A percentile compares a stretch with the other conserved stretches of the same genome.
Conservation (phyloP, 2,797 vertebrate genomes). For the Eospalax fontanierii region DNA sequence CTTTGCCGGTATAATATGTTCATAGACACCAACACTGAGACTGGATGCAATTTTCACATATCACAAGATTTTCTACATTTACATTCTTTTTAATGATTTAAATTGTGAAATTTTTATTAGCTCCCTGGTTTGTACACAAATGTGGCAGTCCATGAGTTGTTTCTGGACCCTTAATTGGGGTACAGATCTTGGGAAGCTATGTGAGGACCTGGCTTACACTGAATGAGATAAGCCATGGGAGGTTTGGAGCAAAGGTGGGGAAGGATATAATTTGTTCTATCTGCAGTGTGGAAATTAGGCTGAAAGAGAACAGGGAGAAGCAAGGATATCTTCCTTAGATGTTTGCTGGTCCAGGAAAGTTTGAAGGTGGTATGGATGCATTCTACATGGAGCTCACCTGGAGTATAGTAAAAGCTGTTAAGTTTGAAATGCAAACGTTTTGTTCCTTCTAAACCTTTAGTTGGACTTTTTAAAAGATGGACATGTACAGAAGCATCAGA, state of each 20-base stretch:
- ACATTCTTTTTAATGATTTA: neutral
- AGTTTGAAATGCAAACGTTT: neutral
- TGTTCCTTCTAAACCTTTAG: neutral
- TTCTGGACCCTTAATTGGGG: neutral
- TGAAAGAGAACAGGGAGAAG: neutral
- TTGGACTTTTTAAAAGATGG: neutral
- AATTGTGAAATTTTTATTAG: neutral
- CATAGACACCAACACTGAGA: neutral
- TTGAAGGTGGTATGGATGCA: neutral
- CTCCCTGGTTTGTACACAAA: neutral
- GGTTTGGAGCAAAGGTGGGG: neutral
- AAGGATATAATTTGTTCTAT: neutral
- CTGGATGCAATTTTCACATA: neutral
- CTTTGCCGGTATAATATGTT: neutral
- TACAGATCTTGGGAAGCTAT: neutral
- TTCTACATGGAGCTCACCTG: neutral
- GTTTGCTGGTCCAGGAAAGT: neutral
- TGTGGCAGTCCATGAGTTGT: neutral
- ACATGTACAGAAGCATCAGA: neutral
- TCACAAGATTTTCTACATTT: neutral
- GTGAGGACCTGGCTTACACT: neutral
- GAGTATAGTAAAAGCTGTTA: neutral
- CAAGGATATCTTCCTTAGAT: fast-evolving
- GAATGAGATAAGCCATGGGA: neutral
- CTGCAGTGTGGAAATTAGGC: neutral